Evolutionary conservation across 2,113 vertebrate species (phyloP).

Genomic region (Pomatostomus ruficeps): DNA sequence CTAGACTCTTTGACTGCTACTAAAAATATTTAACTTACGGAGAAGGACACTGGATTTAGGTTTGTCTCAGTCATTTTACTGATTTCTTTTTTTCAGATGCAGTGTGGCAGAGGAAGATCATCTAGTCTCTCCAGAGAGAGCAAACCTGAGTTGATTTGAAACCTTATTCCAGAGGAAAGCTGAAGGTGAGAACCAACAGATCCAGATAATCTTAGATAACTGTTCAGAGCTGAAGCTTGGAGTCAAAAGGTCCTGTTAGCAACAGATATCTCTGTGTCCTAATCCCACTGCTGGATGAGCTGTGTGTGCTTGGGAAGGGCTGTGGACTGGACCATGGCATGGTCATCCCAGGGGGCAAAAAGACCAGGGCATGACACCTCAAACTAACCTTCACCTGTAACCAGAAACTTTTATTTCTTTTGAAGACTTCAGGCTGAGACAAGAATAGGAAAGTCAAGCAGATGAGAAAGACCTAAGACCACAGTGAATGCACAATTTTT

Average conservation of each 20-base stretch:
- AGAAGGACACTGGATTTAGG: neutral
- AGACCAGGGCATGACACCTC: neutral
- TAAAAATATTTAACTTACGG: neutral
- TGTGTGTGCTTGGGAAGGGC: neutral
- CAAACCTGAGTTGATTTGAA: neutral
- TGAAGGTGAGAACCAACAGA: neutral
- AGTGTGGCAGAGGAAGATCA: neutral
- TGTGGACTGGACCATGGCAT: neutral
- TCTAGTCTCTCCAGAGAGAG: neutral
- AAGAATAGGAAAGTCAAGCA: neutral
- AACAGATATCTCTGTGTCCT: neutral
- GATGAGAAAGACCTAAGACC: neutral
- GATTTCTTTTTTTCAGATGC: neutral
- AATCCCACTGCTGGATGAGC: neutral
- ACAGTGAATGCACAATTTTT: neutral
- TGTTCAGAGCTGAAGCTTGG: neutral
- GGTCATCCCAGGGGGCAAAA: neutral
- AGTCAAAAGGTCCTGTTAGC: neutral
- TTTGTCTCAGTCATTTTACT: neutral
- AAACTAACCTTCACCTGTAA: neutral
- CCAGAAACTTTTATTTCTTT: neutral
- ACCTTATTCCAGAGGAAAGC: neutral
- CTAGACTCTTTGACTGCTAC: neutral
- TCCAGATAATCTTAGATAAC: neutral
- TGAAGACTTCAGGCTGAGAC: neutral